These are phyloP conservation scores for Caenorhabditis auriculariae DNA, from an alignment of 2,888 invertebrate genomes.

Conservation along the genomic window DNA sequence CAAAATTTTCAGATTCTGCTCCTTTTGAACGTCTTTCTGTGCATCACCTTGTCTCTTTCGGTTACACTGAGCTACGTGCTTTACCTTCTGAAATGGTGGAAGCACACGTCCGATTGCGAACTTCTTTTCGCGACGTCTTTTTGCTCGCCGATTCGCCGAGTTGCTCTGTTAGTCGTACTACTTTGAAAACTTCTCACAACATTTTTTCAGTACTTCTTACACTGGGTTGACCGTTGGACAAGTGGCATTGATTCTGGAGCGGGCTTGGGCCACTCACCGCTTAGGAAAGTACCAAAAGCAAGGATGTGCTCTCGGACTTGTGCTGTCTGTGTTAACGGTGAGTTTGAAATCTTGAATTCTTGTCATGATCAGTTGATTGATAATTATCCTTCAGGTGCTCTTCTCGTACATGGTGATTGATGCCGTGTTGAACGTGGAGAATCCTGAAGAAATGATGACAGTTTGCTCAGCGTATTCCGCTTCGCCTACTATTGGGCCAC, in stretches of 20 bases:
- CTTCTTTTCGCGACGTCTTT: slow-evolving; percentile 15
- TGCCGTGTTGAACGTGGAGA: slow-evolving; percentile 11
- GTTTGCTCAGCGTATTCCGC: slow-evolving; percentile 20
- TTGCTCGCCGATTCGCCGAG: slow-evolving; percentile 9
- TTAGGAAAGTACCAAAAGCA: slow-evolving; percentile 15
- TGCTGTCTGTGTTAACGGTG: slow-evolving; percentile 14
- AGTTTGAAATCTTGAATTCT: neutral
- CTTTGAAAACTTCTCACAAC: neutral
- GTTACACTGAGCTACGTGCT: neutral
- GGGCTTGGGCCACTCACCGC: slow-evolving; percentile 14
- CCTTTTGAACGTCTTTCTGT: neutral
- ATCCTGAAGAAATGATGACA: slow-evolving; percentile 24
- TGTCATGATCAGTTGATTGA: neutral
- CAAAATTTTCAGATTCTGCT: neutral
- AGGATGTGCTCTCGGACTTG: slow-evolving; percentile 11
- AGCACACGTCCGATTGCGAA: slow-evolving; percentile 14
- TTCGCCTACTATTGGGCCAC: slow-evolving; percentile 11
- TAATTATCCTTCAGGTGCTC: slow-evolving; percentile 9
- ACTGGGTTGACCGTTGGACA: slow-evolving; percentile 17
- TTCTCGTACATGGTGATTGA: slow-evolving; percentile 10
- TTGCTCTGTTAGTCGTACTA: slow-evolving; percentile 14
- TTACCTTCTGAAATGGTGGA: slow-evolving; percentile 1
- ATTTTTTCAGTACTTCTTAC: slow-evolving; percentile 14
- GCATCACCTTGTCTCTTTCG: neutral
- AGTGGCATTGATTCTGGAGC: slow-evolving; percentile 14